Evolutionary conservation across 1,140 invertebrate genomes (phyloP), one percentile per base, ranked within the genome.

Genomic region (Triops longicaudatus): DNA sequence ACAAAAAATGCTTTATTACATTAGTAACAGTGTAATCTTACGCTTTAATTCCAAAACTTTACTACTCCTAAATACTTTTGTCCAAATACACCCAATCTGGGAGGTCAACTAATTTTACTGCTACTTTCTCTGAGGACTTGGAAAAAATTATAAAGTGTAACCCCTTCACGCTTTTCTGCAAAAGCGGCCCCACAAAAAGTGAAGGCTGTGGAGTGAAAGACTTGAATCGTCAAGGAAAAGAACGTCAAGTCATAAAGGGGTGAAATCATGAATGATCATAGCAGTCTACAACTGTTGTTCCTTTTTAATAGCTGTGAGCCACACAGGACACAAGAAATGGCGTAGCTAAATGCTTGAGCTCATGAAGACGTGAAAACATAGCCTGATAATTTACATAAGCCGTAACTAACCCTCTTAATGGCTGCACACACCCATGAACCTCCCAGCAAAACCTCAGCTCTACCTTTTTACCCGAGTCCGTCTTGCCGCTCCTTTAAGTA

Each of bases 271-370:
- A 63, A 63, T 63, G 50, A 63, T 17, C 50, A 63, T 63, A 37
- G 14, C 50, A 63, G 50, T 63, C 50, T 22, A 22, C 50, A 6
- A 63, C 50, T 63, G 50, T 63, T 63, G 22, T 22, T 63, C 50
- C 50, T 22, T 63, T 63, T 63, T 63, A 63, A 63, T 63, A 22
- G 50, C 50, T 22, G 17, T 63, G n/a, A 63, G 50, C 50, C 50
- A 63, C 50, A 63, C 50, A 63, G 50, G 50, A 63, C 50, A 63
- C 50, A 63, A 63, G 50, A 63, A 63, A 63, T 63, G 50, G 50
- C 50, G 50, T 17, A 63, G 17, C 50, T 22, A 63, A 63, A 63
- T 63, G 50, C 50, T 63, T 63, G 50, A 10, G 50, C 50, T 63
- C 50, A 63, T 63, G 50, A 63, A 63, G 50, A 63, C 50, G 50